A percentile compares a stretch with the other conserved stretches of the same genome.
These are phyloP conservation scores for Alca torda DNA, from an alignment of 2,797 vertebrate genomes.

Conservation along the genomic window DNA sequence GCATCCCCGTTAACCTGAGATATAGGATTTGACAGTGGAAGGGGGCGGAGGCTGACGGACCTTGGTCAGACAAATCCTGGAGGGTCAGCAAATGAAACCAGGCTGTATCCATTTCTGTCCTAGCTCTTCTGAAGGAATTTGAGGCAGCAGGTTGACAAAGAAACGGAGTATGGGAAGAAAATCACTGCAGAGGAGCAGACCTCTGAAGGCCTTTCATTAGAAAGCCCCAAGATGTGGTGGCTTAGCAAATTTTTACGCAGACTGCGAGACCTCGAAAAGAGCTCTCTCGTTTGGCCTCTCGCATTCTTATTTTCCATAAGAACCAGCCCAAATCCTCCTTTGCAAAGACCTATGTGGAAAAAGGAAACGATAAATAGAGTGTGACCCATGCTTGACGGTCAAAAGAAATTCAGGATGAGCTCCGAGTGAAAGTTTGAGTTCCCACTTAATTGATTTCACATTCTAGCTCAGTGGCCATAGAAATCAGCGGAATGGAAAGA, in stretches of 20 bases:
- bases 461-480: neutral
- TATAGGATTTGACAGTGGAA: neutral
- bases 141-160: neutral
- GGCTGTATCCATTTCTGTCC: neutral
- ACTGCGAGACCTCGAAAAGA: neutral
- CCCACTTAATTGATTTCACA: neutral
- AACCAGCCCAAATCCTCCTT: neutral
- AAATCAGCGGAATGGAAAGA: neutral
- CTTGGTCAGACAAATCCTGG: neutral
- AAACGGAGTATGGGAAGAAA: neutral
- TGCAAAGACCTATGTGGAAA: neutral
- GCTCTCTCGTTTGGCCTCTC: neutral
- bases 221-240: neutral
- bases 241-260: neutral
- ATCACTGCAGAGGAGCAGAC: neutral
- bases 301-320: neutral
- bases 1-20: neutral
- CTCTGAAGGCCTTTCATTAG: neutral
- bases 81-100: neutral
- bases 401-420: neutral
- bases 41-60: neutral
- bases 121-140: neutral
- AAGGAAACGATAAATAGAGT: neutral
- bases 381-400: neutral
- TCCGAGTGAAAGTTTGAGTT: neutral